Base-by-base conservation (phyloP, 2,113 vertebrate genomes). In the Brienomyrus longianalis region DNA sequence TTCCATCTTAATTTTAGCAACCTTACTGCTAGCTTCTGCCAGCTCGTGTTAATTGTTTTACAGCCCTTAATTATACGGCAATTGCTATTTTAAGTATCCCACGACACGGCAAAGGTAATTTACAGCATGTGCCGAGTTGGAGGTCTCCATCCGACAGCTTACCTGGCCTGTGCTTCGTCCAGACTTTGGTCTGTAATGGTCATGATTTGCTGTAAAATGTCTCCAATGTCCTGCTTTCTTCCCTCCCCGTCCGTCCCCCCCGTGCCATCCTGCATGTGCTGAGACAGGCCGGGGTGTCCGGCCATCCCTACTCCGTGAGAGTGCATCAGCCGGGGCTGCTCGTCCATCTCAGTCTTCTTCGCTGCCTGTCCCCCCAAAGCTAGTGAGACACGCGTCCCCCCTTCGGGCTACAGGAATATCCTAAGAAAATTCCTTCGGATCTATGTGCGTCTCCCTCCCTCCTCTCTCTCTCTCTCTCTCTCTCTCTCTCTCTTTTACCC, bases 121-220 rank as follows among this genome's bases (percentile, higher is more conserved):
- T 77, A 77, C 48, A 66, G 47, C 50, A 83, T 77, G 70, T 48
- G 31, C 77, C 17, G 10, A 74, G 51, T 56, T 35, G 62, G 45
- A 54, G 48, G 17, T n/a, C 11, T 47, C 87, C 51, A 39, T 47
- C 50, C 62, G 80, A 7, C 66, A 89, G 90, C 90, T 96, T 96
- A 99, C 98, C 98, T 98, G 97, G 98, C 98, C 96, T 99, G 98
- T 90, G 98, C 98, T 94, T 99, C 98, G 90, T 99, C 98, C 97
- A 99, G 96, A 96, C 98, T 99, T 95, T 99, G 98, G 92, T 99
- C 98, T 83, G 98, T 99, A 96, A 99, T 99, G 96, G 98, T 99
- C 98, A 99, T 99, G 89, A 99, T 99, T 93, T 99, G 98, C 96
- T 99, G 98, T 95, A 99, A 96, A 95, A 99, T 99, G 97, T 99